phyloP scores from a whole-genome alignment of 2,113 vertebrate genomes.

The Trachemys scripta region DNA sequence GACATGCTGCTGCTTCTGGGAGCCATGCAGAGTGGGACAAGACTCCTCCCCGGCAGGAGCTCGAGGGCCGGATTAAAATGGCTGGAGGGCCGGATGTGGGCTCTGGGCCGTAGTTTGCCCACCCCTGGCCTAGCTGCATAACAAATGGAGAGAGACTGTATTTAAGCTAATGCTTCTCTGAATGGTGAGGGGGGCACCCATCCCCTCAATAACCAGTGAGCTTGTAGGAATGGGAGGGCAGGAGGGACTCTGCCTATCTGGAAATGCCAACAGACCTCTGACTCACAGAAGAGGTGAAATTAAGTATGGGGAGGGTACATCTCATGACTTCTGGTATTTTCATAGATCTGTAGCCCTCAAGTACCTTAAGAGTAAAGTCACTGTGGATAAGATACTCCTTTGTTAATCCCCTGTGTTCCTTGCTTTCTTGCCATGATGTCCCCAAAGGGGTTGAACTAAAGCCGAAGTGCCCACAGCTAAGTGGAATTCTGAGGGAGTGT shows the following conservation, averaged over 20 bases:
- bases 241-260: background rate
- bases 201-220: background rate
- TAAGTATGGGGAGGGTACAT: background rate
- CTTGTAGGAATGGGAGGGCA: background rate
- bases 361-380: background rate
- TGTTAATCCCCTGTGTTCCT: background rate
- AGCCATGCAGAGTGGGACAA: too few relatives aligned
- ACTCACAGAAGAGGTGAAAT: background rate
- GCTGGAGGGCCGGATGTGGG: too few relatives aligned
- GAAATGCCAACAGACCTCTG: background rate
- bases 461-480: background rate
- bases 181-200: background rate
- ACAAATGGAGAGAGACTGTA: accelerated
- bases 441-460: background rate
- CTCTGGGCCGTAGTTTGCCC: too few relatives aligned
- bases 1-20: too few relatives aligned
- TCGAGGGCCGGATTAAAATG: too few relatives aligned
- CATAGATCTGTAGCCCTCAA: background rate
- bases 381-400: background rate
- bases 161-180: background rate
- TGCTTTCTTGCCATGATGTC: background rate
- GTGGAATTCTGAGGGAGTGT: background rate
- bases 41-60: too few relatives aligned
- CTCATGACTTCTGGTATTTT: background rate
- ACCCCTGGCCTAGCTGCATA: background rate